Base-by-base conservation (phyloP, 1,140 invertebrate species). In the Zophobas atratus region DNA sequence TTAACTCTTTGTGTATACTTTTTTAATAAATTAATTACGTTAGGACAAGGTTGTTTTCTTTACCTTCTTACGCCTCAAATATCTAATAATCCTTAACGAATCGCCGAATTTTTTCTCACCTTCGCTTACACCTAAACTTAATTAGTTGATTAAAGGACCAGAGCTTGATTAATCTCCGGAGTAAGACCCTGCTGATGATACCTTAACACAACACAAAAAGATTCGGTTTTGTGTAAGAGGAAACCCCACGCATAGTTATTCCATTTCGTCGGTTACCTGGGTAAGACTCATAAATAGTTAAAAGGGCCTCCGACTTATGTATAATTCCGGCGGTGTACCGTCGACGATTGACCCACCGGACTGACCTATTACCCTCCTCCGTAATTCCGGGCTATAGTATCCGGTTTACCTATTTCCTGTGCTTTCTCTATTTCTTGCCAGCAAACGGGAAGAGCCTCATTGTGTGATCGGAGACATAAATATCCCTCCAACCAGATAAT, bases 131-230 rank as follows among this genome's bases (percentile, higher is more conserved):
- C 20, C 6, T 38, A 38, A 63, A 63, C 43, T 63, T 63, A 67
- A 67, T 67, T 67, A 67, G 60, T 67, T 67, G 60, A 67, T 67
- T 67, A 67, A 67, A 67, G 60, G 60, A 41, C 60, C 35, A n/a
- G 60, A 39, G 36, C 57, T 39, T 63, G 57, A 63, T 63, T 63
- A 63, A 63, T 63, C 55, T 57, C 57, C 33, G 8, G 57, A 20
- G 36, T 38, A 35, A 4, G 8, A 57, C 57, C 8, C 43, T 41
- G 57, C 38, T 41, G 38, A 63, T 41, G 57, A 63, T 39, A 41
- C 33, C 57, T 63, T 39, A n/a, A n/a, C 57, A 63, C 57, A 39
- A 57, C 4, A 51, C 36, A 63, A 41, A 67, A 67, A 67, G 36
- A 60, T 36, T 38, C 56, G 35, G 49, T 53, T 32, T 36, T 60